phyloP scores from a whole-genome alignment of 37 sponge, comb jelly and placozoan species.

The Diacarnus erythraeanus region DNA sequence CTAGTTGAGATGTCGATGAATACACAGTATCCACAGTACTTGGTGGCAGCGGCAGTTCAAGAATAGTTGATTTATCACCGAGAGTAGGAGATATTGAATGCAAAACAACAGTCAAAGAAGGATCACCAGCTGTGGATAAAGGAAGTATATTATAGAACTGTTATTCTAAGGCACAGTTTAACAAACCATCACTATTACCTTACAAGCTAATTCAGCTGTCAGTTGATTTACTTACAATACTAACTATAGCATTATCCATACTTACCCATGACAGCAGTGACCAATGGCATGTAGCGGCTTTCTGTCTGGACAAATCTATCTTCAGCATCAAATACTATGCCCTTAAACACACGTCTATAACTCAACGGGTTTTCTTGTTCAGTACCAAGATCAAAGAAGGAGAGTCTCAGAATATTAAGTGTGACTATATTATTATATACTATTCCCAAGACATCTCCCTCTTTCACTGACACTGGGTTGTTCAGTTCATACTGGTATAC shows the following conservation, averaged over 20 bases:
- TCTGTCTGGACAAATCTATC: not conserved
- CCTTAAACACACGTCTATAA: not conserved
- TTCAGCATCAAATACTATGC: not conserved
- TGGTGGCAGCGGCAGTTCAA: not conserved
- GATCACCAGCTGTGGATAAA: not conserved
- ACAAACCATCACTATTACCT: too few species aligned
- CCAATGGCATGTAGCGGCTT: not conserved
- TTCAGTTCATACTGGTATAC: conserved; percentile 18
- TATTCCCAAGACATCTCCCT: conserved; percentile 22
- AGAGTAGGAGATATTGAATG: not conserved
- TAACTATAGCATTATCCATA: too few species aligned
- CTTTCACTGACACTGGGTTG: not conserved
- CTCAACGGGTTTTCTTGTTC: not conserved
- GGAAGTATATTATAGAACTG: too few species aligned
- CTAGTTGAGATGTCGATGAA: not conserved
- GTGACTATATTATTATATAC: not conserved
- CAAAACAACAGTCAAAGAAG: not conserved
- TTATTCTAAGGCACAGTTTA: too few species aligned
- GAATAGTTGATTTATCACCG: not conserved
- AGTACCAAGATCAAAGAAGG: not conserved
- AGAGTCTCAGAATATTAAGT: not conserved
- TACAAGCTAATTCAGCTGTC: not conserved
- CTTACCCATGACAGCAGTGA: conserved; percentile 21
- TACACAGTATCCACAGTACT: not conserved
- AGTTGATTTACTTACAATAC: not conserved